These are phyloP conservation scores for Melanocharis versteri DNA, from an alignment of 2,113 vertebrate species.

Conservation along the genomic window DNA sequence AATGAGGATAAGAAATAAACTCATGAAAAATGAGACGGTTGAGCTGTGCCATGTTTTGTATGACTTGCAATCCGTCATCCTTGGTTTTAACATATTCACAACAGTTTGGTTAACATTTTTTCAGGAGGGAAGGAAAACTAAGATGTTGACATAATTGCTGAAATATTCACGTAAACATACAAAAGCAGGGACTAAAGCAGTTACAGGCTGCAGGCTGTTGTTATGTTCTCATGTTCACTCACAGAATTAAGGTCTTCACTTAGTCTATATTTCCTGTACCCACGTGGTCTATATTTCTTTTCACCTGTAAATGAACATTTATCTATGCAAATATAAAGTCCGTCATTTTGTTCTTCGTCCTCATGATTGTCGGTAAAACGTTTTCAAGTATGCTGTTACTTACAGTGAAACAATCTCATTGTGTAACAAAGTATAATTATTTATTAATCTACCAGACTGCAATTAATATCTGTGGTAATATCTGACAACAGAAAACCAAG, in stretches of 20 bases:
- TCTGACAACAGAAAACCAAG: neutral
- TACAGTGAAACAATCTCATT: neutral
- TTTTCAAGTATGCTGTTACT: neutral
- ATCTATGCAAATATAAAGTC: neutral
- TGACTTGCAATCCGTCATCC: neutral
- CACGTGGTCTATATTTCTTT: neutral
- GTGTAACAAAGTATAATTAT: neutral
- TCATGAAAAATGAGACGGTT: neutral
- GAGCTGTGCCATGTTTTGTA: neutral
- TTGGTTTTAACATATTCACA: neutral
- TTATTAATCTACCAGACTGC: neutral
- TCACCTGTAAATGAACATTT: neutral
- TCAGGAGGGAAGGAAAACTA: neutral
- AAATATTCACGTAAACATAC: neutral
- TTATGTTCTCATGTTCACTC: neutral
- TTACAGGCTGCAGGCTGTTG: neutral
- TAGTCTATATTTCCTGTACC: neutral
- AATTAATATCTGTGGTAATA: neutral
- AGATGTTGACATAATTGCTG: neutral
- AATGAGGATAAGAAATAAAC: neutral
- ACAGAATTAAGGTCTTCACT: neutral
- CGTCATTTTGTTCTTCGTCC: neutral
- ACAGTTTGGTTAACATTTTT: neutral
- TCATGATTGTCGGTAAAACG: neutral
- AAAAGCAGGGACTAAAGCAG: neutral